These are phyloP conservation scores for Rhopalosiphum nymphaeae DNA, from an alignment of 2,888 invertebrate species.

Conservation along the genomic window DNA sequence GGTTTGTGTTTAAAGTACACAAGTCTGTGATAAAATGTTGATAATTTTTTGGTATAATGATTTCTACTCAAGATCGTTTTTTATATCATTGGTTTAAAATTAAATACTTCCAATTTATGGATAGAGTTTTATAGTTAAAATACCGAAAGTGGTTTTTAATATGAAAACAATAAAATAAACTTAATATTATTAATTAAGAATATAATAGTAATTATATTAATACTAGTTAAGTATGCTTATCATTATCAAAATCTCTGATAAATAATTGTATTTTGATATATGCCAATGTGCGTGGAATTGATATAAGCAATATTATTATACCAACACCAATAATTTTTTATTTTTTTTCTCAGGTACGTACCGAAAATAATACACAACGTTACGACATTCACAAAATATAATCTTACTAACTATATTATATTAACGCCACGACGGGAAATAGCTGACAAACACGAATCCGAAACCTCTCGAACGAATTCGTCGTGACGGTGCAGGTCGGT, in stretches of 20 bases:
- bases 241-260: neutral
- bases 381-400: neutral
- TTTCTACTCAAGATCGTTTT: neutral
- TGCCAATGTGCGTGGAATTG: neutral
- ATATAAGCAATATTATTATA: neutral
- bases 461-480: conserved; percentile 21
- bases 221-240: neutral
- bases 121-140: neutral
- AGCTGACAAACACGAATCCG: conserved; percentile 13
- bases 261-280: neutral
- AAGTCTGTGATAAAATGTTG: neutral
- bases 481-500: neutral
- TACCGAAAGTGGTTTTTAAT: neutral
- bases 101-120: neutral
- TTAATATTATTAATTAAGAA: neutral
- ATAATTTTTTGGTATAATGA: neutral
- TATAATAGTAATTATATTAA: neutral
- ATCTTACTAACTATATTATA: neutral
- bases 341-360: neutral
- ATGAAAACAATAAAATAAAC: neutral
- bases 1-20: neutral
- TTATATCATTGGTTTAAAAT: neutral
- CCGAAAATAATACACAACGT: neutral
- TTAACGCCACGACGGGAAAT: neutral
- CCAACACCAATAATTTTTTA: neutral